A percentile compares a stretch with the other conserved stretches of the same genome.
phyloP scores from a whole-genome alignment of 2,888 invertebrate genomes.

The Volucella inanis region DNA sequence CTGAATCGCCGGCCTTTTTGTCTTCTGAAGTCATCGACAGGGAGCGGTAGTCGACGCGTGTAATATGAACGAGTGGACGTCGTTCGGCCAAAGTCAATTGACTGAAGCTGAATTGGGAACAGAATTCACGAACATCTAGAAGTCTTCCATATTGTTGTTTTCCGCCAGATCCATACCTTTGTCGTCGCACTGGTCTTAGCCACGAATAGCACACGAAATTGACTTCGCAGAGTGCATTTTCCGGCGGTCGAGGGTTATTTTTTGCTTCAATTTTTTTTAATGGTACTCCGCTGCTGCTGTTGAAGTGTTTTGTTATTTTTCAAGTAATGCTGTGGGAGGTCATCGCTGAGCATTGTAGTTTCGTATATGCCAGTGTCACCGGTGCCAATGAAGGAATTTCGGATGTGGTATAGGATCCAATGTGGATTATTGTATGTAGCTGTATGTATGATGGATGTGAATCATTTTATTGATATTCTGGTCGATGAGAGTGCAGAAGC shows the following conservation, averaged over 20 bases:
- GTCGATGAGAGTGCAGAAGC: too few relatives aligned
- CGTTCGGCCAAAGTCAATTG: too few relatives aligned
- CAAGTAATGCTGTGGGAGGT: conserved; percentile 87
- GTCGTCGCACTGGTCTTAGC: conserved; percentile 90
- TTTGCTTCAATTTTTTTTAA: conserved; percentile 42
- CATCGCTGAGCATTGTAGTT: conserved; percentile 93
- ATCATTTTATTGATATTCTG: conserved; percentile 24
- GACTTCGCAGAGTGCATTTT: conserved; percentile 80
- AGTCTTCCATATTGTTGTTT: conserved; percentile 92
- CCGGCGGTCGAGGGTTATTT: conserved; percentile 76
- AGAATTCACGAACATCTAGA: too few relatives aligned
- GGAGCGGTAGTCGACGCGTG: too few relatives aligned
- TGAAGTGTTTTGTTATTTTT: conserved; percentile 82
- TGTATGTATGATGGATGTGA: conserved; percentile 86
- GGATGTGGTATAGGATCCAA: conserved; percentile 95
- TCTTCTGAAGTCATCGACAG: too few relatives aligned
- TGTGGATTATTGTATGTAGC: conserved; percentile 96
- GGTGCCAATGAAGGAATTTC: conserved; percentile 96
- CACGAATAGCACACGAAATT: conserved; percentile 89
- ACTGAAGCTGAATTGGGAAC: too few relatives aligned
- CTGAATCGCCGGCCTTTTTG: too few relatives aligned
- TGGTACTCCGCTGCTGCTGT: conserved; percentile 59
- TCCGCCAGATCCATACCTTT: conserved; percentile 90
- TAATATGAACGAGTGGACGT: too few relatives aligned
- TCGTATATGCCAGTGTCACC: conserved; percentile 98